Percentiles rank a stretch among this genome's conserved stretches.
Evolutionary conservation across 2,113 vertebrate genomes (phyloP).

Genomic region (Nesoenas mayeri): DNA sequence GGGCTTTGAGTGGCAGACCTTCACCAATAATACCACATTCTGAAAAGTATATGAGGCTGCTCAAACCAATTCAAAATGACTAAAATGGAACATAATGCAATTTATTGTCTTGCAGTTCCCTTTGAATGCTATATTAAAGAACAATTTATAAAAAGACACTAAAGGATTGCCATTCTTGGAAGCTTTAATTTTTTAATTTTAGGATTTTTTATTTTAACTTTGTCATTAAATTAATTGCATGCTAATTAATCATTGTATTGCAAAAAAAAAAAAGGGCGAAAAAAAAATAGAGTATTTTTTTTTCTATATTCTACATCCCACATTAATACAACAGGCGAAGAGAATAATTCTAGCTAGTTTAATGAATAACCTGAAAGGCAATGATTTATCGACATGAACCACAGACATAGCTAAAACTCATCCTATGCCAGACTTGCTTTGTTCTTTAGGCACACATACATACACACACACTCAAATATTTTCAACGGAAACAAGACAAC

Average conservation of each 20-base stretch:
- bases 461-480: background rate
- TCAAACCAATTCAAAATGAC: background rate
- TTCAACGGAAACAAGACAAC: slow-evolving; percentile 28
- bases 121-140: background rate
- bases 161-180: background rate
- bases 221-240: slow-evolving; percentile 20
- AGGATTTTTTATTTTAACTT: background rate
- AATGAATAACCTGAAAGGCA: slow-evolving; percentile 60
- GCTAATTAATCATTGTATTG: background rate
- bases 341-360: slow-evolving; percentile 46
- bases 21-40: background rate
- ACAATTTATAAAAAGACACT: background rate
- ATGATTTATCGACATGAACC: slow-evolving; percentile 58
- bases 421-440: slow-evolving; percentile 26
- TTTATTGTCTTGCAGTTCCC: background rate
- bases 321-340: slow-evolving; percentile 12
- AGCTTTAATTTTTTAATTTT: slow-evolving; percentile 55
- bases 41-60: background rate
- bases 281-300: background rate
- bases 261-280: background rate
- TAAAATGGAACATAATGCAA: background rate
- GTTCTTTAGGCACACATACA: background rate
- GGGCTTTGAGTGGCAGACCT: background rate
- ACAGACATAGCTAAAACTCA: slow-evolving; percentile 51
- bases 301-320: background rate